Conservation (phyloP, 2,797 vertebrate genomes). For the Sebastes cheni region DNA sequence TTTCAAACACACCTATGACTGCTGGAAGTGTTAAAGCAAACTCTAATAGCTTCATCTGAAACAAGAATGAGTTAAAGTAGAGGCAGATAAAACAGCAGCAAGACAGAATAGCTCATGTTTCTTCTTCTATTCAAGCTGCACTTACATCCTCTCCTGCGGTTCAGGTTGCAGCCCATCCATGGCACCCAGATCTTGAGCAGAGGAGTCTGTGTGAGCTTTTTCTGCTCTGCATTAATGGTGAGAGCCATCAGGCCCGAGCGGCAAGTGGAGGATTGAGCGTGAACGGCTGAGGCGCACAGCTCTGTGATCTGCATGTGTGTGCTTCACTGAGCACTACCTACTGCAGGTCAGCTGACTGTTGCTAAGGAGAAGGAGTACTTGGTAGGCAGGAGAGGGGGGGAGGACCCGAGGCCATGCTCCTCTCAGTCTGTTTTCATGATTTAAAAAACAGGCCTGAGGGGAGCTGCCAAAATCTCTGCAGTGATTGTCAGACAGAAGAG, state of each 20-base stretch:
- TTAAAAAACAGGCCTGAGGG: neutral
- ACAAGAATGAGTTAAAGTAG: neutral
- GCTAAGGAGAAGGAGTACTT: conserved; percentile 55
- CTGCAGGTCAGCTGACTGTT: conserved; percentile 77
- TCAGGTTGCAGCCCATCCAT: conserved; percentile 73
- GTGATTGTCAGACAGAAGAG: conserved; percentile 15
- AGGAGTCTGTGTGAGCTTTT: conserved; percentile 84
- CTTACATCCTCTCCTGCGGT: conserved; percentile 87
- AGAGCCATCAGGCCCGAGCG: conserved; percentile 57
- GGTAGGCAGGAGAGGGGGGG: conserved; percentile 29
- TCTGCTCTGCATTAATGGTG: conserved; percentile 62
- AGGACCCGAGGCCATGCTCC: conserved; percentile 17
- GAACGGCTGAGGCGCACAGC: neutral
- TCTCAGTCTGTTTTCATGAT: conserved; percentile 40
- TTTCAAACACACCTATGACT: neutral
- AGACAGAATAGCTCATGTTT: neutral
- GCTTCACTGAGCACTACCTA: conserved; percentile 54
- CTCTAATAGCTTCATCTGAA: neutral
- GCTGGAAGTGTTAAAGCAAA: neutral
- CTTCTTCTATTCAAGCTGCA: conserved; percentile 32
- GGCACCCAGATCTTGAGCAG: conserved; percentile 89
- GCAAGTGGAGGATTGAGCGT: conserved; percentile 14
- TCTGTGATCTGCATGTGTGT: conserved; percentile 41
- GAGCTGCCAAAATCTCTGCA: neutral
- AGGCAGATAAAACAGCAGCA: neutral